Base-by-base conservation (phyloP, 2,888 invertebrate genomes). In the Cosmopolites sordidus region DNA sequence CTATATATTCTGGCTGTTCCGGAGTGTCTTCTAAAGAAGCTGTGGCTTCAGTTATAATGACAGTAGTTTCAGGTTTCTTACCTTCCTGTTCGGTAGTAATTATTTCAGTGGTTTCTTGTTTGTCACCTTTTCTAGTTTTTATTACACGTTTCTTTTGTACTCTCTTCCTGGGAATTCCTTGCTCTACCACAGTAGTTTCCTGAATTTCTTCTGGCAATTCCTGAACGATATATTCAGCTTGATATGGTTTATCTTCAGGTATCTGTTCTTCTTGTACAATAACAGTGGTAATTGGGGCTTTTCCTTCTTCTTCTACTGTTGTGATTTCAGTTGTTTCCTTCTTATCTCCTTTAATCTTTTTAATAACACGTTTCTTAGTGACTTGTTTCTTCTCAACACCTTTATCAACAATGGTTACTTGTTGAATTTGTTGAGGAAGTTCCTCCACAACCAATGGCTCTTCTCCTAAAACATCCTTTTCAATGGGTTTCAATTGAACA, bases 281-380 rank as follows among this genome's bases (percentile, higher is more conserved):
- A 30, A 58, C 54, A n/a, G 51, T 22, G 40, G 38, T 65, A 9
- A 43, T 40, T 50, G 49, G 40, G 4, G 8, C 54, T 43, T 68
- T 65, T 41, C 75, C 73, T 52, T 74, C 73, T 60, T 75, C 75
- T 60, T 76, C 74, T 30, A 72, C 67, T 0, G 68, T 73, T 3
- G 69, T 67, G 64, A 76, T 76, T 74, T 79, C 71, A 33, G 72
- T 69, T 0, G 64, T 60, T 62, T 71, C 66, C 39, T 73, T 54
- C 41, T 67, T 68, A 8, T 63, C 65, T 2, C 67, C 72, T 15
- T 68, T 66, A 9, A 69, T 71, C 39, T 73, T 75, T 48, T 74
- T 75, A n/a, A 79, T 77, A 1, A 74, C 66, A 50, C 75, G 73
- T 8, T 60, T 69, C 66, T 61, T 63, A 47, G 62, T 58, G 15